phyloP scores from a whole-genome alignment of 2,888 invertebrate genomes.

The Dicycla oo region DNA sequence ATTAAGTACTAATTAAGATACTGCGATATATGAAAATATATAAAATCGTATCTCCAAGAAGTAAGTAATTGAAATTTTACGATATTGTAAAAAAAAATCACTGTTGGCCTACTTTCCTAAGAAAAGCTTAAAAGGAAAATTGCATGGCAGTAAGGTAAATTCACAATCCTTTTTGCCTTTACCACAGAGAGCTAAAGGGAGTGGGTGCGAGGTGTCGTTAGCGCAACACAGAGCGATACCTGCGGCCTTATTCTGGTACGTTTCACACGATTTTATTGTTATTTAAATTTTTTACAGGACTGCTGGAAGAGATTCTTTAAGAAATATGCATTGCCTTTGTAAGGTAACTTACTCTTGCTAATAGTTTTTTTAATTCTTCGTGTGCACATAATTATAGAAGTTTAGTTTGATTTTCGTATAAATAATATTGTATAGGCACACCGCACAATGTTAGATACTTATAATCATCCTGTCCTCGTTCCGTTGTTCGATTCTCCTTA shows the following conservation, averaged over 20 bases:
- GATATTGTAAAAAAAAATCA: neutral
- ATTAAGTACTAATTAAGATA: neutral
- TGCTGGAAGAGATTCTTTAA: neutral
- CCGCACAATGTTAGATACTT: too few relatives aligned
- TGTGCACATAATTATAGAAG: too few relatives aligned
- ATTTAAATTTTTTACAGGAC: neutral
- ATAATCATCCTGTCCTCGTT: too few relatives aligned
- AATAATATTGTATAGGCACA: too few relatives aligned
- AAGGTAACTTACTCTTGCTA: too few relatives aligned
- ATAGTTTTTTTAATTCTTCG: too few relatives aligned
- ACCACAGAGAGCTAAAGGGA: conserved; percentile 53
- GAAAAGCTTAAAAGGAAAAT: conserved; percentile 27
- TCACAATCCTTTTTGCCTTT: conserved; percentile 37
- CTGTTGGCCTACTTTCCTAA: neutral
- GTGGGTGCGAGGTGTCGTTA: conserved; percentile 64
- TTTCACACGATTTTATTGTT: conserved; percentile 5
- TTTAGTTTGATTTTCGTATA: too few relatives aligned
- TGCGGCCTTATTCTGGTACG: conserved; percentile 64
- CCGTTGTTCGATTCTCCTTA: too few relatives aligned
- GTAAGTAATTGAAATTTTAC: neutral
- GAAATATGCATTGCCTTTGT: too few relatives aligned
- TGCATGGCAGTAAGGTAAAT: conserved; percentile 13
- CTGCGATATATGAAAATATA: neutral
- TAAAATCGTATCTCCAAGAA: neutral
- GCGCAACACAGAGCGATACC: conserved; percentile 64